phyloP scores from a whole-genome alignment of 2,888 invertebrate species.

The Cryptops parisi region DNA sequence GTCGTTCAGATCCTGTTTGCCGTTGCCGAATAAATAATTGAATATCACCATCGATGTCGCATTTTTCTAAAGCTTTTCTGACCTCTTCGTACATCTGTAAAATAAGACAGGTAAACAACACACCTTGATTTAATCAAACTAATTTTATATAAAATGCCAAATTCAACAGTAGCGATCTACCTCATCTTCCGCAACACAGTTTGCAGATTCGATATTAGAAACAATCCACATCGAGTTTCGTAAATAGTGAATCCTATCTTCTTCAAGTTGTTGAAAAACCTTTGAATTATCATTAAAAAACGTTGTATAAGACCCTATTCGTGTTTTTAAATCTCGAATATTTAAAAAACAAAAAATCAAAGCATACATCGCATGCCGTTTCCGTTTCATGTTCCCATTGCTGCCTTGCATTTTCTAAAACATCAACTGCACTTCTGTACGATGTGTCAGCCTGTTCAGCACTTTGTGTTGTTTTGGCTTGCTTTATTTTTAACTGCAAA shows the following conservation, averaged over 20 bases:
- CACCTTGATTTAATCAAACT: no score
- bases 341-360: no score
- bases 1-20: slow-evolving; percentile 14
- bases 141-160: neutral
- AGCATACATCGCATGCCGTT: slow-evolving; percentile 12
- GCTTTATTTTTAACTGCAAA: slow-evolving; percentile 15
- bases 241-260: slow-evolving; percentile 14
- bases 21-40: slow-evolving; percentile 14
- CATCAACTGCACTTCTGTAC: slow-evolving; percentile 13
- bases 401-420: slow-evolving; percentile 9
- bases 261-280: slow-evolving; percentile 16
- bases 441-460: slow-evolving; percentile 10
- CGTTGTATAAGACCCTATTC: neutral
- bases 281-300: neutral
- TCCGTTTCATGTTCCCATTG: slow-evolving; percentile 17
- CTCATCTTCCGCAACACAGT: slow-evolving; percentile 15
- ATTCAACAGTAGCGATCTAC: slow-evolving; percentile 4
- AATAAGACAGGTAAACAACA: no score
- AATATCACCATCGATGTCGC: slow-evolving; percentile 14
- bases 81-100: slow-evolving; percentile 15
- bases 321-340: no score
- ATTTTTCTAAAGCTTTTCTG: slow-evolving; percentile 13
- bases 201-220: slow-evolving; percentile 16
- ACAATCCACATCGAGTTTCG: slow-evolving; percentile 18
- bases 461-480: slow-evolving; percentile 10